phyloP scores from a whole-genome alignment of 2,113 vertebrate genomes.

The Channa argus region DNA sequence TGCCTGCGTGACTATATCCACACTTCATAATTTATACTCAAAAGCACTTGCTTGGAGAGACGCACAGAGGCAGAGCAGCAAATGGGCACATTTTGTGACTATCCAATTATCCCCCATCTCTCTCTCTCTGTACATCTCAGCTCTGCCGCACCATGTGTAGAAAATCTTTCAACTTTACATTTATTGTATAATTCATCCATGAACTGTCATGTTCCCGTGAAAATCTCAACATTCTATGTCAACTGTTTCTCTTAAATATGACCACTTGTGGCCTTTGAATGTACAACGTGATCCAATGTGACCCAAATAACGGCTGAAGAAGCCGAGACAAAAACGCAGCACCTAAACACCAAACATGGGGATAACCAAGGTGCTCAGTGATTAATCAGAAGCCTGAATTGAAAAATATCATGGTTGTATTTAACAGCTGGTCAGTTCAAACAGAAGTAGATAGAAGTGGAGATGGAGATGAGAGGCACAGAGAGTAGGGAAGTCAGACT shows the following conservation, averaged over 20 bases:
- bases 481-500: too few species aligned
- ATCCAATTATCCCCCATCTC: slow-evolving; percentile 51
- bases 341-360: background rate
- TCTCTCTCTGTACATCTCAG: slow-evolving; percentile 22
- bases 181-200: slow-evolving; percentile 31
- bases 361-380: too few species aligned
- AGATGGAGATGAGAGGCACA: too few species aligned
- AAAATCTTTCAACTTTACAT: slow-evolving; percentile 34
- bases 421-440: too few species aligned
- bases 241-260: background rate
- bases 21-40: slow-evolving; percentile 79
- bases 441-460: too few species aligned
- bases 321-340: too few species aligned
- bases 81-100: slow-evolving; percentile 70
- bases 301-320: background rate
- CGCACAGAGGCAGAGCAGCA: slow-evolving; percentile 64
- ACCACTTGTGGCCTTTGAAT: background rate
- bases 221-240: background rate
- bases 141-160: slow-evolving; percentile 21
- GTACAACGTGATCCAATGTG: background rate
- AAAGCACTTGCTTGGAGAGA: slow-evolving; percentile 70
- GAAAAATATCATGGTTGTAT: too few species aligned
- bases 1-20: slow-evolving; percentile 65
- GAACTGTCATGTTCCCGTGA: slow-evolving; percentile 12
- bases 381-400: too few species aligned